Base-by-base conservation (phyloP, 2,888 invertebrate species). In the Luperina testacea region DNA sequence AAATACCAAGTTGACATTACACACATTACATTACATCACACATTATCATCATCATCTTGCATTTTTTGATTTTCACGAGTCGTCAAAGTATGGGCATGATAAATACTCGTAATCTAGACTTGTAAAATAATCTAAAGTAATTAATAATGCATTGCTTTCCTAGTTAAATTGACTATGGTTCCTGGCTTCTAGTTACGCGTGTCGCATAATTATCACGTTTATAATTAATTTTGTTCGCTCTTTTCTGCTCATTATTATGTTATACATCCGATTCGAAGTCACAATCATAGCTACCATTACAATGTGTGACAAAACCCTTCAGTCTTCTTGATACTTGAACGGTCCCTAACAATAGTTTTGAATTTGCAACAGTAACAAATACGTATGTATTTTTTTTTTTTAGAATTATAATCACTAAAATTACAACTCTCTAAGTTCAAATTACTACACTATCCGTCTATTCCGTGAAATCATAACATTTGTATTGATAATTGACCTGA, bases 191-290 rank as follows among this genome's bases (percentile, higher is more conserved):
- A 67, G 48, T 67, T 13, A 61, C 17, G 75, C 61, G 68, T 76
- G 57, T 70, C 67, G 65, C 20, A 73, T 45, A 42, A 42, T 42
- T 42, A 42, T 76, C 3, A 42, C 81, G 77, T 74, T 20, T 57
- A 61, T 63, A 64, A 85, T 80, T 24, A 74, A 70, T 82, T 77
- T 45, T 7, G 45, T 17, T 2, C 67, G 77, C 77, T 81, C 53
- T 76, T 73, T 70, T 68, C 57, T 42, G 6, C 5, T 51, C 53
- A 64, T 48, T 72, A 70, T 74, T 51, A 57, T 57, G n/a, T 65
- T 65, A 65, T 73, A 32, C 38, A 61, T 48, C 7, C n/a, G 61
- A 71, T 68, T 38, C 38, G 32, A 65, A 38, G 27, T 77, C 38
- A 17, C 45, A 45, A 64, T n/a, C 24, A 27, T 24, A 32, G 48